Base-by-base conservation (phyloP, 2,888 invertebrate genomes). In the Meiosimyza platycephala region DNA sequence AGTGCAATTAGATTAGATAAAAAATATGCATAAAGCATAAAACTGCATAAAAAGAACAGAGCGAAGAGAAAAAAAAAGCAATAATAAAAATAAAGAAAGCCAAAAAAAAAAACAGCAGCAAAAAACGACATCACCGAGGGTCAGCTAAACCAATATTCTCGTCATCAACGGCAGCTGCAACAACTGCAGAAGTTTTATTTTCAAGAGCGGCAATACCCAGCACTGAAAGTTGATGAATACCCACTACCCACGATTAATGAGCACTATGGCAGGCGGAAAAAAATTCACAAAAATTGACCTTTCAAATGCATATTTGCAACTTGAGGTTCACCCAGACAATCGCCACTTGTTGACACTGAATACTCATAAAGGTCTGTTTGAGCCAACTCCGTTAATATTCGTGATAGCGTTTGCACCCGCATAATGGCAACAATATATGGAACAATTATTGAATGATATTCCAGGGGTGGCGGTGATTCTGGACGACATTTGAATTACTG, bases 361-460 rank as follows among this genome's bases (percentile, higher is more conserved):
- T 74, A 85, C 84, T 2, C 83, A 81, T 69, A 83, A 82, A 70
- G 85, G 84, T 5, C 70, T 85, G 15, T 85, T 78, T 74, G 73
- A 78, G 65, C 79, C 79, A 66, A 84, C 78, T 11, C 72, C 84
- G n/a, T 68, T 84, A 63, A 77, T 81, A 78, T 84, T 80, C 73
- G 84, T 83, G 3, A 72, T 85, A 6, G 80, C 83, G 2, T 76
- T 79, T 67, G 84, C 83, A 22, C 83, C 85, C 12, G 81, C 80
- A n/a, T 80, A 79, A 50, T 85, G 78, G 77, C 82, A 85, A 76
- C 62, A 82, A 9, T 62, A 76, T 59, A 82, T 85, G 71, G 80
- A 83, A 70, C 75, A 77, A 52, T 50, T 81, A 28, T 28, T 82
- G 6, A 62, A 77, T 16, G 80, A 78, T 47, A 79, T 83, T 22